phyloP scores from a whole-genome alignment of 2,797 vertebrate species.

The Coilia nasus region DNA sequence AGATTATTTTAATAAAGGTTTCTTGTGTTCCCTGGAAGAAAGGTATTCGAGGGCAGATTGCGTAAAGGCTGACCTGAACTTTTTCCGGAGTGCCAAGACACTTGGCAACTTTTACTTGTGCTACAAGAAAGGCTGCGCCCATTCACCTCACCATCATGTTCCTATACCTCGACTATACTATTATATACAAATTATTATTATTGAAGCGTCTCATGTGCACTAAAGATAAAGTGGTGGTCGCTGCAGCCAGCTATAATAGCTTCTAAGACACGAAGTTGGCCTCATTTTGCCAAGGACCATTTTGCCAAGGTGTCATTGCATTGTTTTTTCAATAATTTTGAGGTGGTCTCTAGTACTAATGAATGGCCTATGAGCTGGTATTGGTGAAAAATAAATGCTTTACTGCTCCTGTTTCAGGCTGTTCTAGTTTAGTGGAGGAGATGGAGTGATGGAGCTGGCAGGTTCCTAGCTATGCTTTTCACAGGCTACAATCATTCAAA shows the following conservation, averaged over 20 bases:
- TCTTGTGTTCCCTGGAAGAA: neutral
- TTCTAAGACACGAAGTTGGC: neutral
- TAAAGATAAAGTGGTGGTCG: no score
- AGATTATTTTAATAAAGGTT: conserved; percentile 19
- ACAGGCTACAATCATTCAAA: no score
- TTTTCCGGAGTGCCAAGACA: neutral
- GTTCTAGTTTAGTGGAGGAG: no score
- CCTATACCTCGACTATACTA: neutral
- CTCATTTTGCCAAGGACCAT: neutral
- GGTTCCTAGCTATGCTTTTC: no score
- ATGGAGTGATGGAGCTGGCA: no score
- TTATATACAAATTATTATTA: neutral
- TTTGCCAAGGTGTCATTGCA: no score
- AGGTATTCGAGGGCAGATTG: neutral
- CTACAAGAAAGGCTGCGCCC: neutral
- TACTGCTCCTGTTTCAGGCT: no score
- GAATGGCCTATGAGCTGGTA: no score
- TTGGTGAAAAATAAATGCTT: no score
- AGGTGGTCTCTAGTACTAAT: no score
- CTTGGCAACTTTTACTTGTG: neutral
- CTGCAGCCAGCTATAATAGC: neutral
- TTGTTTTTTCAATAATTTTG: no score
- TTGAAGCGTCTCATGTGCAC: neutral
- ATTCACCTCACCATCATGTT: neutral
- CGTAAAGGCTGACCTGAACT: conserved; percentile 17